Evolutionary conservation across 2,113 vertebrate species (phyloP).

Genomic region (Carettochelys insculpta): DNA sequence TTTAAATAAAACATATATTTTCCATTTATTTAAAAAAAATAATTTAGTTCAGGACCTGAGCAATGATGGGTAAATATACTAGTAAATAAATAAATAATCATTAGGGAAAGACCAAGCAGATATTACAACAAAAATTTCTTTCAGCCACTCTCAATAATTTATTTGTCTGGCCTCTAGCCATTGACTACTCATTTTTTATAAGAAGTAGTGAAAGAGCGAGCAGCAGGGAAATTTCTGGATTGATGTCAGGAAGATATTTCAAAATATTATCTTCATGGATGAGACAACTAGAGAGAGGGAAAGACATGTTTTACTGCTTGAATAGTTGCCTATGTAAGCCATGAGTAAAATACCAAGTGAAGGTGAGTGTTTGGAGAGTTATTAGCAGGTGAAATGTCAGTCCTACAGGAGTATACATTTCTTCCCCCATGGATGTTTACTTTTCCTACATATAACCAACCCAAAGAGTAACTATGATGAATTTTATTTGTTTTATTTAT

Average conservation of each 20-base stretch:
- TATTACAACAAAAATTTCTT: not conserved
- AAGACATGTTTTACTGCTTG: not conserved
- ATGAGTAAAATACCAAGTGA: not conserved
- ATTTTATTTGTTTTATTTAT: not conserved
- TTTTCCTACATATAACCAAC: not conserved
- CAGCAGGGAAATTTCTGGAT: not conserved
- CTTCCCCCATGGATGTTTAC: not conserved
- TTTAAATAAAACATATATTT: no score
- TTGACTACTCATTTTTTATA: not conserved
- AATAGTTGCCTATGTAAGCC: not conserved
- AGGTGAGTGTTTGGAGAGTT: fast-evolving
- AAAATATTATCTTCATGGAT: not conserved
- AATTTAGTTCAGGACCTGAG: no score
- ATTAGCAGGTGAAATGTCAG: not conserved
- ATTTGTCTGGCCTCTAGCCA: not conserved
- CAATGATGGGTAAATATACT: no score
- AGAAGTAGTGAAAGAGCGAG: not conserved
- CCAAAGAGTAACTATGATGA: not conserved
- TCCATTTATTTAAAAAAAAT: no score
- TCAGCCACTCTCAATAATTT: not conserved
- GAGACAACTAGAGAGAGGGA: not conserved
- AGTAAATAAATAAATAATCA: no score
- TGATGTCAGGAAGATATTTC: not conserved
- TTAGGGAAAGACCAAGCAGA: not conserved
- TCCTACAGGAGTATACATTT: not conserved